Evolutionary conservation across 2,797 vertebrate species (phyloP).

Genomic region (Geotrypetes seraphini): DNA sequence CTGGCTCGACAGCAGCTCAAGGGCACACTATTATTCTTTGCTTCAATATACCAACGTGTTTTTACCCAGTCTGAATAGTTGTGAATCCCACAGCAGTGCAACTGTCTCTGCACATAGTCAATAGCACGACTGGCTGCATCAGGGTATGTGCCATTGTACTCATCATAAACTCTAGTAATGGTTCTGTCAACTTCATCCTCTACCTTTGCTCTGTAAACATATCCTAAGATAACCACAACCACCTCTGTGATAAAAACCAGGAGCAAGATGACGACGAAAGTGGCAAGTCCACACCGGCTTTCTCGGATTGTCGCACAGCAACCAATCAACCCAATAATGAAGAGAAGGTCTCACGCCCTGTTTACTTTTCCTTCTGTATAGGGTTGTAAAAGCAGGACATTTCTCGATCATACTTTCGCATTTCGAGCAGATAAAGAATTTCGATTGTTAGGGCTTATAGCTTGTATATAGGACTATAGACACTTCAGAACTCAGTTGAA

Average conservation of each 20-base stretch:
- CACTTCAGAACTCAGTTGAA: no score
- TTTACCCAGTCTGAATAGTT: slow-evolving; percentile 93
- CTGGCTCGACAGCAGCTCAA: slow-evolving; percentile 85
- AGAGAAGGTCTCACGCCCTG: no score
- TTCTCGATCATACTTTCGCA: no score
- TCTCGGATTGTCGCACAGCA: slow-evolving; percentile 94
- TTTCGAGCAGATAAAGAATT: no score
- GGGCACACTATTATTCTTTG: slow-evolving; percentile 90
- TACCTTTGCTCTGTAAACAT: no score
- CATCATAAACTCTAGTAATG: slow-evolving; percentile 85
- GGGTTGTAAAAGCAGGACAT: no score
- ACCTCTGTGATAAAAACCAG: no score
- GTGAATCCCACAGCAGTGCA: slow-evolving; percentile 89
- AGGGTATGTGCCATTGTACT: slow-evolving; percentile 85
- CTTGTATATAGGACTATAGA: no score
- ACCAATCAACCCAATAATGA: slow-evolving; percentile 89
- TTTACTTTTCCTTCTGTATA: no score
- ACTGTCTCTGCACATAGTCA: slow-evolving; percentile 91
- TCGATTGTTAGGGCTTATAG: no score
- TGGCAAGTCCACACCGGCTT: slow-evolving; percentile 86
- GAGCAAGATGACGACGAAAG: no score
- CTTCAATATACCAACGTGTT: slow-evolving; percentile 87
- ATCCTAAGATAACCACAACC: no score
- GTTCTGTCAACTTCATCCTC: slow-evolving; percentile 88
- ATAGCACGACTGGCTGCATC: slow-evolving; percentile 93